Base-by-base conservation (phyloP, 2,797 vertebrate species). In the Sebastes cheni region DNA sequence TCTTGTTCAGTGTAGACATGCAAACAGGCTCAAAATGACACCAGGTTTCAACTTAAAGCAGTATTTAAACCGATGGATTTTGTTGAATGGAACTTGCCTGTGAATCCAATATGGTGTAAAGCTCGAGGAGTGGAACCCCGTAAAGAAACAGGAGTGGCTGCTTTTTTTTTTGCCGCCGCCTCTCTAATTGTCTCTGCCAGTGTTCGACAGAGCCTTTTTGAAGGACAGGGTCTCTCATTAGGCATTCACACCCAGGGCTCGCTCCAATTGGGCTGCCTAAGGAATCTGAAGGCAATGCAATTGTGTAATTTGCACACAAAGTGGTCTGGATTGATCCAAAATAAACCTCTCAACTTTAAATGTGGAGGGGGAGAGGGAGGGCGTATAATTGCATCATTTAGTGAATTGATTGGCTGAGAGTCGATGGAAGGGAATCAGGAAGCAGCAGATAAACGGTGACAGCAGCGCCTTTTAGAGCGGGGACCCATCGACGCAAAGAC, bases 371-470 rank as follows among this genome's bases (percentile, higher is more conserved):
- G 79, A 84, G 93, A 92, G 91, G 93, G 94, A 93, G 95, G 95
- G 95, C 95, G 95, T 97, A 97, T 98, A 98, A 98, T 98, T 97
- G 97, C 97, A 98, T 98, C 97, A 97, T 98, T 98, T 98, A 98
- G 96, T 96, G 97, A 97, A 98, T 97, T 97, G 97, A 98, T 98
- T 97, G 96, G 94, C 91, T 93, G 91, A 94, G 95, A 97, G 97
- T 97, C 97, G 96, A 97, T 98, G 96, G 94, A 96, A 97, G 95
- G 96, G 97, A 97, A 97, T 97, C 96, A 96, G 96, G 97, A 97
- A 97, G 96, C 96, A 93, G 95, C 96, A 96, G 96, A 97, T 96
- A 97, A 96, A 97, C 96, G 96, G 96, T 96, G 94, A 93, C 95
- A 93, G 93, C 93, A 93, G 93, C 91, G 87, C 91, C 95, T 97